These are phyloP conservation scores for Vicugna pacos DNA, from an alignment of 2,113 vertebrate genomes.

Conservation along the genomic window DNA sequence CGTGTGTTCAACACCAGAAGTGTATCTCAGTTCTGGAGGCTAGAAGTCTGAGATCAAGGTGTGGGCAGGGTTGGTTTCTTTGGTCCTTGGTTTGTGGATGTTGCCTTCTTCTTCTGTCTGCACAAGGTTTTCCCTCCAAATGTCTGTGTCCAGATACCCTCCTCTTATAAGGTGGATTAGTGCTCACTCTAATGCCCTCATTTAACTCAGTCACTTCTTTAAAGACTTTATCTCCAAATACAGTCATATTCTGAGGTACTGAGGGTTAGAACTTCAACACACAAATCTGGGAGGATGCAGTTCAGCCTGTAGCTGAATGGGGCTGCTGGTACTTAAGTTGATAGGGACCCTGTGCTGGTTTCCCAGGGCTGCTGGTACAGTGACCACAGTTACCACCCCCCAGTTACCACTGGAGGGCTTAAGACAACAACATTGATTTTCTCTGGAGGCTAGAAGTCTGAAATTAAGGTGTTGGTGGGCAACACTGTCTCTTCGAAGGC, in stretches of 20 bases:
- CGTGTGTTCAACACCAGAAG: not conserved
- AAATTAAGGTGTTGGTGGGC: not conserved
- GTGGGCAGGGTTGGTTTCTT: not conserved
- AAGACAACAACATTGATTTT: not conserved
- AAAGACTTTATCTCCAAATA: not conserved
- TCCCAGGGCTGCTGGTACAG: not conserved
- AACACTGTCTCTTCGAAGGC: not conserved
- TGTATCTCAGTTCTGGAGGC: not conserved
- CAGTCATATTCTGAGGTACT: not conserved
- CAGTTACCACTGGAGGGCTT: not conserved
- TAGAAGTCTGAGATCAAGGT: not conserved
- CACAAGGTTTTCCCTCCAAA: not conserved
- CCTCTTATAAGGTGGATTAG: not conserved
- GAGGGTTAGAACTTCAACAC: not conserved
- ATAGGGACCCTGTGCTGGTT: not conserved
- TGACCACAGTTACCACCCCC: not conserved
- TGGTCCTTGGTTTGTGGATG: not conserved
- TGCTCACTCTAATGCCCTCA: not conserved
- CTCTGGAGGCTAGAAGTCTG: not conserved
- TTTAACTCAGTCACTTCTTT: not conserved
- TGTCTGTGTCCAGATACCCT: not conserved
- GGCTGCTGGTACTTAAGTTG: not conserved
- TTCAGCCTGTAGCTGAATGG: not conserved
- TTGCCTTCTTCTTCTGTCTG: not conserved
- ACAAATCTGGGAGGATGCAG: not conserved